Conservation (phyloP, 2,888 invertebrate species). For the Drosophila kokeensis region DNA sequence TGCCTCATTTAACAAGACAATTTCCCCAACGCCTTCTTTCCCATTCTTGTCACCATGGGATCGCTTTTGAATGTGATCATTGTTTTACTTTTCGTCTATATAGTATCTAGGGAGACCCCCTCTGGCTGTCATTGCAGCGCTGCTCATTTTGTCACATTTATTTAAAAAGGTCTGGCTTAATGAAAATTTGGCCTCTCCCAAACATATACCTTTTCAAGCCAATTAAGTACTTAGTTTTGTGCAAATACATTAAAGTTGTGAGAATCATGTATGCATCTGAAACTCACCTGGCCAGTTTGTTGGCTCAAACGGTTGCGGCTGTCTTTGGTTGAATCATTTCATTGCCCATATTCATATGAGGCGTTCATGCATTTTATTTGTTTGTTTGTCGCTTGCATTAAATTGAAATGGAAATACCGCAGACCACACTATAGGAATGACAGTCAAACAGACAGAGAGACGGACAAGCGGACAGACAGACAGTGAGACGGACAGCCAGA, state of each 20-base stretch:
- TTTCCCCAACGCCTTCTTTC: neutral
- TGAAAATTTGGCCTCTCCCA: neutral
- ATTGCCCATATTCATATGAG: conserved; percentile 49
- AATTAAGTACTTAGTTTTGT: neutral
- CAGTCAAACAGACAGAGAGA: conserved; percentile 27
- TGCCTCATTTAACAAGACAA: conserved; percentile 26
- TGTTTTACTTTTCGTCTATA: neutral
- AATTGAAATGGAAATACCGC: conserved; percentile 80
- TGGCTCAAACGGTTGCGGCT: neutral
- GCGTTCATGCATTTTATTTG: conserved; percentile 71
- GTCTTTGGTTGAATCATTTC: conserved; percentile 39
- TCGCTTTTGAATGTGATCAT: conserved; percentile 14
- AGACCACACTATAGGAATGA: conserved; percentile 64
- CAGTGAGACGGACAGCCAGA: too few species aligned
- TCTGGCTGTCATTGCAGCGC: conserved; percentile 2
- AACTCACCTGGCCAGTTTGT: conserved; percentile 5
- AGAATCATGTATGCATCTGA: conserved; percentile 7
- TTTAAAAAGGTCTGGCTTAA: conserved; percentile 16
- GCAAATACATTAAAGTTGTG: neutral
- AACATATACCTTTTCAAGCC: neutral
- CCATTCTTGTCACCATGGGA: conserved; percentile 22
- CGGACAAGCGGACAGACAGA: neutral
- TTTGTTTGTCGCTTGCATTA: conserved; percentile 70
- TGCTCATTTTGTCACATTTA: conserved; percentile 45
- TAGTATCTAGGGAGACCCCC: neutral